phyloP scores from a whole-genome alignment of 2,113 vertebrate species.

The Macrotis lagotis region DNA sequence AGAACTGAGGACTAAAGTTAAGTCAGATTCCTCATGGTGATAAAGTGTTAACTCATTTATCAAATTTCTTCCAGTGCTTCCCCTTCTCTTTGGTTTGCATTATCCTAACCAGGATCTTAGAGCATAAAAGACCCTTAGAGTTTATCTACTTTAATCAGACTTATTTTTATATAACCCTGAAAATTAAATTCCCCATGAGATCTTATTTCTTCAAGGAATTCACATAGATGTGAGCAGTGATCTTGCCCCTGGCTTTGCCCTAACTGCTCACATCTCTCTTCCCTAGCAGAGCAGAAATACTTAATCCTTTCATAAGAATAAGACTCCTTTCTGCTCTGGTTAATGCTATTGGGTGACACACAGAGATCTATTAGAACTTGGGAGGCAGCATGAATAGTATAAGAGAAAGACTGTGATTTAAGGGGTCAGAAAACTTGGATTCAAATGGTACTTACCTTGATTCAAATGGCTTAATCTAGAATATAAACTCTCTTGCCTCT shows the following conservation, averaged over 20 bases:
- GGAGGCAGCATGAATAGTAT: background rate
- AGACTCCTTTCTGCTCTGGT: background rate
- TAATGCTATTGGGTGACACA: background rate
- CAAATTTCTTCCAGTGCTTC: background rate
- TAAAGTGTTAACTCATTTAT: background rate
- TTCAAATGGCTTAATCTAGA: background rate
- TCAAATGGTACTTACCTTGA: background rate
- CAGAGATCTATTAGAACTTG: background rate
- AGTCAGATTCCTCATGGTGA: background rate
- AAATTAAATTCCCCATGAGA: background rate
- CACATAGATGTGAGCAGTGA: background rate
- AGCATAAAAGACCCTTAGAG: background rate
- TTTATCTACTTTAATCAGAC: background rate
- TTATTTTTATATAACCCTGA: background rate
- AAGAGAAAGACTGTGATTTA: background rate
- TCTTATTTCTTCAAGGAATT: background rate
- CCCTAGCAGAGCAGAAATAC: background rate
- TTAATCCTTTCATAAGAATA: background rate
- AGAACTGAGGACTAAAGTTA: background rate
- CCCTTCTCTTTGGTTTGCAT: background rate
- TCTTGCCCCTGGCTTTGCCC: background rate
- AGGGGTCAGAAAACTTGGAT: background rate
- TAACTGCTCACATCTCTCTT: background rate
- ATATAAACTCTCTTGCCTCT: background rate
- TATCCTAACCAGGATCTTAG: background rate